Evolutionary conservation across 2,888 invertebrate genomes (phyloP), one percentile per base, ranked within the genome.

Genomic region (Gasteruption jaculator): DNA sequence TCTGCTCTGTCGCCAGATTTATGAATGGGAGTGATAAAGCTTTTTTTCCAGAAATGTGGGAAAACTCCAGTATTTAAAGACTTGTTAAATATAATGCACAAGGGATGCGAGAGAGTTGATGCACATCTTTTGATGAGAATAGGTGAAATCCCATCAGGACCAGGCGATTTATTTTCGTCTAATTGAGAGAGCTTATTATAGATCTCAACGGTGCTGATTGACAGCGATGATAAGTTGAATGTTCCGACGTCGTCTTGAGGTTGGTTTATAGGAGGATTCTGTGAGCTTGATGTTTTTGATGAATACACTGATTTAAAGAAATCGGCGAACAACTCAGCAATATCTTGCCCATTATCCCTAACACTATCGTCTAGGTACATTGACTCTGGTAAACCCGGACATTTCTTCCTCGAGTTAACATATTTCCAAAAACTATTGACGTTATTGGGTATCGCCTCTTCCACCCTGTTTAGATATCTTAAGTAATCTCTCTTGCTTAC

Each of bases 61-160:
- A 33, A 33, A 4, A 6, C 14, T 6, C 21, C 24, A 19, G 3
- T 5, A 5, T n/a, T 3, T 7, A 33, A 8, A 10, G 33, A 33
- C 10, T 19, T 16, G n/a, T 33, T 33, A 19, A 33, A 33, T 16
- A 18, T 33, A 1, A 19, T 15, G 20, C 20, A 33, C 6, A 33
- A 12, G 5, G 2, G 1, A 6, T 21, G 10, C 4, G 20, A 16
- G 4, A 19, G 12, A 5, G 21, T 5, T 20, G 21, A 33, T 7
- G 7, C 15, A 33, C 18, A 33, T 2, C 12, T n/a, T 19, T 37
- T 19, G 3, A 37, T 7, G 15, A 37, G 11, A 5, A 19, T 4
- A n/a, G 37, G 37, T 14, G 8, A 14, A 29, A 37, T 37, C 14
- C 21, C 37, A 27, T 37, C 29, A 19, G 2, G 3, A 19, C 37